Conservation (phyloP, 2,888 invertebrate genomes). For the Cheilosia scutellata region DNA sequence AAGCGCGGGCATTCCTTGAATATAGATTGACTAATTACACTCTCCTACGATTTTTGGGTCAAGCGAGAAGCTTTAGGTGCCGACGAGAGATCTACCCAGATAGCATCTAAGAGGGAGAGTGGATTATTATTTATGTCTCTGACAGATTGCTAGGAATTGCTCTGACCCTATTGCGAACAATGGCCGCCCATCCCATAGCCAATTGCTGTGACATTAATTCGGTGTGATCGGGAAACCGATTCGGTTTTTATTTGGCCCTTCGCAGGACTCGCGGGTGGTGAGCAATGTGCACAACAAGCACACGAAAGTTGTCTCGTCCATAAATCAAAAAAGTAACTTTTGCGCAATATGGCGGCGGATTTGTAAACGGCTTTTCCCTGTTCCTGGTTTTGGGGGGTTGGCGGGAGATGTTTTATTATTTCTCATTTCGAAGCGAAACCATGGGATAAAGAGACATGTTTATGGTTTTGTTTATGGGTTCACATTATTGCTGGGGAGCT, state of each 20-base stretch:
- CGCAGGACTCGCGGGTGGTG: slow-evolving; percentile 39
- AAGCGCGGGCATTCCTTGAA: slow-evolving; percentile 67
- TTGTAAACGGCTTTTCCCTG: slow-evolving; percentile 62
- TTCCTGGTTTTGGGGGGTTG: slow-evolving; percentile 30
- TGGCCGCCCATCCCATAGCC: slow-evolving; percentile 38
- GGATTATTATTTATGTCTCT: slow-evolving; percentile 61
- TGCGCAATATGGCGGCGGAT: slow-evolving; percentile 75
- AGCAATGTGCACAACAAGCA: slow-evolving; percentile 33
- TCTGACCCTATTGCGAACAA: slow-evolving; percentile 62
- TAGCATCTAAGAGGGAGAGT: slow-evolving; percentile 38
- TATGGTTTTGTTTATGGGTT: slow-evolving; percentile 77
- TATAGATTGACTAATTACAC: slow-evolving; percentile 72
- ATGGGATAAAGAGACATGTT: slow-evolving; percentile 77
- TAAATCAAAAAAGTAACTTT: slow-evolving; percentile 75
- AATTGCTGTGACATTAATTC: slow-evolving; percentile 70
- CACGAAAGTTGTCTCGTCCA: slow-evolving; percentile 57
- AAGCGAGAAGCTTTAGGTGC: slow-evolving; percentile 25
- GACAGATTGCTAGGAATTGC: slow-evolving; percentile 61
- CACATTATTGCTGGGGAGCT: slow-evolving; percentile 70
- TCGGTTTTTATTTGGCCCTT: slow-evolving; percentile 57
- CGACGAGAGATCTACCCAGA: slow-evolving; percentile 53
- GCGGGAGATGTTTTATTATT: slow-evolving; percentile 72
- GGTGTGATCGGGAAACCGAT: slow-evolving; percentile 72
- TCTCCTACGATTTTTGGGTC: slow-evolving; percentile 49
- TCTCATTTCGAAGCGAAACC: slow-evolving; percentile 71